Base-by-base conservation (phyloP, 37 sponge, comb jelly and placozoan genomes). In the Spongilla lacustris region DNA sequence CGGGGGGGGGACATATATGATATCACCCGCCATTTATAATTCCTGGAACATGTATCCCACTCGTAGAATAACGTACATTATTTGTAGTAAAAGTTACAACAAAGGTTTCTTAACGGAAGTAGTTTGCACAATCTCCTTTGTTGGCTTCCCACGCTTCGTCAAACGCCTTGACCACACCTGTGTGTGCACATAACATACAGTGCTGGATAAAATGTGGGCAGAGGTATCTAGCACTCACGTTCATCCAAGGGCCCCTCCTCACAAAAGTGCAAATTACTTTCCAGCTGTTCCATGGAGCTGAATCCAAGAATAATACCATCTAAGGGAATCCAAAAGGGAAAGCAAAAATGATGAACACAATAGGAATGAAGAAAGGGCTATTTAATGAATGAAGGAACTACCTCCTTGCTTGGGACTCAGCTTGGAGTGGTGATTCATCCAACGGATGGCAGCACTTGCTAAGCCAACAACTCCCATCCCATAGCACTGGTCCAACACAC, bases 71-170 rank as follows among this genome's bases (percentile, higher is more conserved):
- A 46, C 46, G 46, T 10, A 46, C 46, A 46, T 10, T 46, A 46
- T 46, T 10, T 10, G 8, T 46, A 10, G 46, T 10, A 46, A 4
- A 46, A 4, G 46, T 4, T 46, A 46, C 8, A 46, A 46, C 46
- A 8, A 4, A 46, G 8, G 8, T 10, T 46, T 46, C 27, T 82
- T 75, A 94, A 66, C 93, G 84, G 38, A 73, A 92, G 74, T 97
- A 97, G 19, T 90, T 75, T 4, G 91, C 86, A 88, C 93, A 92
- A 66, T 86, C 79, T 19, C 66, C 91, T 83, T 86, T 95, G 83
- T 93, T 91, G 73, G 91, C 48, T 74, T 87, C 32, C 94, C 93
- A 93, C 50, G 93, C 98, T 68, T 89, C 71, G 17, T 98, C 94
- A 90, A 92, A 92, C 26, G 94, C 94, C 67, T 83, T 75, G 32